Base-by-base conservation (phyloP, 2,888 invertebrate genomes). In the Rhagonycha fulva region DNA sequence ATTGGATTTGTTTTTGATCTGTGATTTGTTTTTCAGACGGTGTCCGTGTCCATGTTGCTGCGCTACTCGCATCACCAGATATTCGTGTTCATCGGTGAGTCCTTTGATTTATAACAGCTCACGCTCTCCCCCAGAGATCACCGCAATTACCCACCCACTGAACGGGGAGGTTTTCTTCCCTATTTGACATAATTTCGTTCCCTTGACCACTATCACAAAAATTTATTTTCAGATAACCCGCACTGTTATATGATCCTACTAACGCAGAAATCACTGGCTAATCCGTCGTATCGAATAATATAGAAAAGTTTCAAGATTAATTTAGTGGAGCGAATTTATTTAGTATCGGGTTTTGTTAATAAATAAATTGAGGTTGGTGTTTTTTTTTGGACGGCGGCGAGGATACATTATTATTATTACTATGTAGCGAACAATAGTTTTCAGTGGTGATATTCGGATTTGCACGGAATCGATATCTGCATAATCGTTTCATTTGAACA, bases 61-160 rank as follows among this genome's bases (percentile, higher is more conserved):
- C 93, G 99, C 70, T 99, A 99, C 89, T 99, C 99, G 11, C 99
- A 99, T 89, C 99, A 99, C 88, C 99, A 99, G 90, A 99, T 99
- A 86, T 99, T 99, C 89, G 94, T 99, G 79, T 99, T 99, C 87
- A 99, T 99, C 84, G 97, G 98, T 98, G 90, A 94, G 94, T 92
- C 77, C 80, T 77, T 81, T 82, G 81, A 76, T 82, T 78, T 83
- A 82, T 81, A 80, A 69, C 79, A 77, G 81, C 80, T 80, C 82
- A 83, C 82, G 82, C 79, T 61, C 79, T 72, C 78, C 81, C 81
- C 79, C 72, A 74, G 81, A 81, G 81, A 79, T 76, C 75, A 47
- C 76, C 79, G 71, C 76, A 76, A 62, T 74, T 74, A 68, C 77
- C 71, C 69, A 47, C 14, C 72, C 72, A 32, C n/a, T 66, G 71